phyloP scores from a whole-genome alignment of 2,797 vertebrate species.

The Selene dorsalis region DNA sequence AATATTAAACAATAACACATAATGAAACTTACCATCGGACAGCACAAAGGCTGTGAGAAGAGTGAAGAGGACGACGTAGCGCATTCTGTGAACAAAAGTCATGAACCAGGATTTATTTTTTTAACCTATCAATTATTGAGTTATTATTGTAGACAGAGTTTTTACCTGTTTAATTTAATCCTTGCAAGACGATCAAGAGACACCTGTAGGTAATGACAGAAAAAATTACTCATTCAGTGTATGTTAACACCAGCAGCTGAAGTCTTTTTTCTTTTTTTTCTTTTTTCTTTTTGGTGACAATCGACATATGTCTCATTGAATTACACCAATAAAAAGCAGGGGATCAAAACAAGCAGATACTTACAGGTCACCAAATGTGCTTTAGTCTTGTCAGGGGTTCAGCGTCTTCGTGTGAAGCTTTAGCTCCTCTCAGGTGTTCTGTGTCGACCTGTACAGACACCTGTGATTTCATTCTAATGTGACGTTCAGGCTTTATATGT shows the following conservation, averaged over 20 bases:
- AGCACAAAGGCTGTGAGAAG: constrained; percentile 13
- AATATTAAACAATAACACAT: background rate
- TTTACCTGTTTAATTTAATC: constrained; percentile 13
- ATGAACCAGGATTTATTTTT: background rate
- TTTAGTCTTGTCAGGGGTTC: background rate
- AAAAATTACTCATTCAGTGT: background rate
- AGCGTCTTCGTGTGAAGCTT: background rate
- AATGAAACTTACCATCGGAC: constrained; percentile 11
- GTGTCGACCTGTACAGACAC: background rate
- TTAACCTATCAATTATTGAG: background rate
- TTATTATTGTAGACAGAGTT: background rate
- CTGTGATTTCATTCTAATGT: background rate
- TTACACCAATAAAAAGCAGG: background rate
- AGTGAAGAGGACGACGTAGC: background rate
- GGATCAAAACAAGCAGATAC: background rate
- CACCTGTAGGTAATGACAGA: background rate
- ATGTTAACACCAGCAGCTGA: background rate
- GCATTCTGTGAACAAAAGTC: constrained; percentile 25
- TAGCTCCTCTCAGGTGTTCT: background rate
- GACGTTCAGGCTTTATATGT: too few species aligned
- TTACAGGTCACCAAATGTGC: background rate
- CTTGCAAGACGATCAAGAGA: background rate
- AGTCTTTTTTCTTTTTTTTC: too few species aligned
- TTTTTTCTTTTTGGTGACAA: too few species aligned
- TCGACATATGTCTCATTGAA: background rate